Base-by-base conservation (phyloP, 2,113 vertebrate species). In the Rhombomys opimus region DNA sequence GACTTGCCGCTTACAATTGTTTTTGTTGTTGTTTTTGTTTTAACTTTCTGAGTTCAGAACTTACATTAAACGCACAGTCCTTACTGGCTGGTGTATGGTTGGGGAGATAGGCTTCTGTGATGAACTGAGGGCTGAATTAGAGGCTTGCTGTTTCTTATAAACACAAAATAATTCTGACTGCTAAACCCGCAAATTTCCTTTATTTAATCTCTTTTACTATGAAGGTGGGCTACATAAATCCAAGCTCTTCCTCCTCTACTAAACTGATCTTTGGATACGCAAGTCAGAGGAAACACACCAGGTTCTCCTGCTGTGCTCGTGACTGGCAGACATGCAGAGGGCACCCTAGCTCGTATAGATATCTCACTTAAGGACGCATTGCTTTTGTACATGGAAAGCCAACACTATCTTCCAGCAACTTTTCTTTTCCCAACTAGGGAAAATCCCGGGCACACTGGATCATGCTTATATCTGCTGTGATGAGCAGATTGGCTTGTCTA, bases 401-500 rank as follows among this genome's bases (percentile, higher is more conserved):
- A 90, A 65, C 68, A 27, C 14, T 93, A 88, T 94, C 77, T 92
- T 89, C 81, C 22, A 7, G 41, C 30, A 65, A 4, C 54, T 76
- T 93, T 91, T 87, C 32, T 63, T 81, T 59, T 13, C 50, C 72
- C 89, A 7, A 13, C 59, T 63, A 32, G 4, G 4, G 68, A 76
- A 50, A 20, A 73, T 84, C 41, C 20, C 20, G 90, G 46, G 7
- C 13, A 67, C 10, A 22, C 9, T 35, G 81, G 88, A n/a, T 87
- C 77, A 90, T 30, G 41, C 30, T 63, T 68, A 67, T 63, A n/a
- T 63, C 73, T 52, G 86, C 76, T 95, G 70, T 91, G 93, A 96
- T 94, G 18, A 61, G 27, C 81, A 86, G 41, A 86, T 90, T 76
- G 90, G 32, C 73, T 85, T 89, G 32, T 81, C 22, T 81, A 80